These are phyloP conservation scores for Echeneis naucrates DNA, from an alignment of 2,797 vertebrate species.

Conservation along the genomic window DNA sequence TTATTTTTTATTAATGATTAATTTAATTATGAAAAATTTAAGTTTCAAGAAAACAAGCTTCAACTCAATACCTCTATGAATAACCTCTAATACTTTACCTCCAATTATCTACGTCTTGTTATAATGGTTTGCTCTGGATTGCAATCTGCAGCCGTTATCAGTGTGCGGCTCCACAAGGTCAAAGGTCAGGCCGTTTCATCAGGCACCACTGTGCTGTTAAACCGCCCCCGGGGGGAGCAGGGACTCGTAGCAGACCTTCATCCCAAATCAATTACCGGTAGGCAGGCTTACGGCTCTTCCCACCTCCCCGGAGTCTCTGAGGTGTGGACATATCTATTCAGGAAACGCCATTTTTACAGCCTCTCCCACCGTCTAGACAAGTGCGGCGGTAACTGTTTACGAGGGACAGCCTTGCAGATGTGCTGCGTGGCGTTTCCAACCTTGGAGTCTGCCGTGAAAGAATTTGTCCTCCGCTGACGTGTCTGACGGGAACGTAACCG, in stretches of 20 bases:
- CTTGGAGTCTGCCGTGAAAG: conserved; percentile 22
- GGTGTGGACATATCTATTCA: conserved; percentile 56
- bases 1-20: too few species aligned
- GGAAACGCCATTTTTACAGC: conserved; percentile 25
- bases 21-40: too few species aligned
- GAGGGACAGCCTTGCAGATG: conserved; percentile 8
- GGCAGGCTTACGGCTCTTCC: conserved; percentile 23
- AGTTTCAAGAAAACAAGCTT: background rate
- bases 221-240: conserved; percentile 33
- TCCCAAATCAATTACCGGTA: conserved; percentile 72
- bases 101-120: background rate
- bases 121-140: conserved; percentile 5
- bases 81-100: background rate
- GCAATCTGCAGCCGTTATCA: conserved; percentile 41
- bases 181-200: conserved; percentile 58
- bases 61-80: background rate
- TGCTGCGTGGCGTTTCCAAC: conserved; percentile 15
- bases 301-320: conserved; percentile 57
- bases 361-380: conserved; percentile 43
- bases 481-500: conserved; percentile 22
- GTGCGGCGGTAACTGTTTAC: conserved; percentile 43
- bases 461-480: conserved; percentile 1
- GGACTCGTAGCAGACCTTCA: conserved; percentile 47
- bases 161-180: conserved; percentile 38
- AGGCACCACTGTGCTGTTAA: conserved; percentile 12